phyloP scores from a whole-genome alignment of 2,113 vertebrate species.

The Bufo gargarizans region DNA sequence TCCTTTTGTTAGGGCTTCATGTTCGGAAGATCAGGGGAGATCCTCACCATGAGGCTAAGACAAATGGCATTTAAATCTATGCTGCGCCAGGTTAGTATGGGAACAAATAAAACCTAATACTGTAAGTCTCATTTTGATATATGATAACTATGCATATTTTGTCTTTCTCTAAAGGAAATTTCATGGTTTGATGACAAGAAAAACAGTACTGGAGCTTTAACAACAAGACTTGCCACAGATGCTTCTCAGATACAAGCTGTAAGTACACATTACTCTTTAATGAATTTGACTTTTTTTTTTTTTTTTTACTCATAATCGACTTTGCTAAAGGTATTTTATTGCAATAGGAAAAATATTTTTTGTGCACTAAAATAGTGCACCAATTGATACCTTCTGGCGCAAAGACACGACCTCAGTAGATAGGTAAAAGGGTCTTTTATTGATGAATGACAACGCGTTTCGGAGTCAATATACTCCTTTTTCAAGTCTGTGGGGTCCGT shows the following conservation, averaged over 20 bases:
- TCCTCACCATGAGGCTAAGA: constrained; percentile 61
- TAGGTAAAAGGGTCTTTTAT: too few relatives aligned
- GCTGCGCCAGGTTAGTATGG: constrained; percentile 59
- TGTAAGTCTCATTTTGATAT: not conserved
- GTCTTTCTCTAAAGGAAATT: constrained; percentile 57
- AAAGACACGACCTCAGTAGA: too few relatives aligned
- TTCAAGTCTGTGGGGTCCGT: too few relatives aligned
- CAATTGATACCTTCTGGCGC: too few relatives aligned
- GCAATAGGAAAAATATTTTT: too few relatives aligned
- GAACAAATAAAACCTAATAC: not conserved
- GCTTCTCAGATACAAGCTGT: constrained; percentile 62
- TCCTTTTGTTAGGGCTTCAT: constrained; percentile 61
- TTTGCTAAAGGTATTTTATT: not conserved
- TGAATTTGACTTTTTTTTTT: not conserved
- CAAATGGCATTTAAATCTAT: constrained; percentile 64
- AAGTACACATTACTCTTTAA: constrained; percentile 36
- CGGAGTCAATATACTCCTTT: too few relatives aligned
- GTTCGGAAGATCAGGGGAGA: constrained; percentile 63
- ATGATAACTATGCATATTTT: not conserved
- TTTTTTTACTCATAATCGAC: not conserved
- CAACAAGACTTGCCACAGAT: constrained; percentile 62
- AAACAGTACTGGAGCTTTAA: constrained; percentile 61
- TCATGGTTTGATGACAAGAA: constrained; percentile 62
- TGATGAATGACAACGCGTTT: too few relatives aligned
- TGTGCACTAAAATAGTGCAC: too few relatives aligned